phyloP scores from a whole-genome alignment of 2,113 vertebrate genomes.

The Elephas maximus region DNA sequence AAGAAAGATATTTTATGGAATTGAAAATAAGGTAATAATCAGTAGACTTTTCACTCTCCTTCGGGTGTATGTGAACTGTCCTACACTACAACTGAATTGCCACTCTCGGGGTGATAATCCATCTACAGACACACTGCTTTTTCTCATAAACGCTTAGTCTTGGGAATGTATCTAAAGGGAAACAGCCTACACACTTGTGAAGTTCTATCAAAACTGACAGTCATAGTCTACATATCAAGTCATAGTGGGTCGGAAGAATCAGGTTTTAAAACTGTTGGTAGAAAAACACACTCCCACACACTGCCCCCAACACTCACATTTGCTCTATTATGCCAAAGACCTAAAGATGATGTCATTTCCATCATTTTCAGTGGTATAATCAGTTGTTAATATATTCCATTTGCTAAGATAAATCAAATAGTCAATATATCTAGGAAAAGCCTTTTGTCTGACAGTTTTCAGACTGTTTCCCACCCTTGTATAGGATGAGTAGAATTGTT shows the following conservation, averaged over 20 bases:
- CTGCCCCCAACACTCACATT: background rate
- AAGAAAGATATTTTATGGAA: background rate
- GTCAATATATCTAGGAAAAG: background rate
- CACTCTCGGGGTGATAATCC: background rate
- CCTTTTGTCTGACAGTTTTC: background rate
- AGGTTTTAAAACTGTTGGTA: conserved; percentile 28
- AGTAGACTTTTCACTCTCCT: background rate
- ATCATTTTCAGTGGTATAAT: background rate
- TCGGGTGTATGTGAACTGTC: background rate
- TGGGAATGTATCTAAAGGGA: background rate
- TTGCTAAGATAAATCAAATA: conserved; percentile 3
- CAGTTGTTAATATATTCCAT: background rate
- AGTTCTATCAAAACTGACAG: background rate
- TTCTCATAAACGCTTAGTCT: background rate
- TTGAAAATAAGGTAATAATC: background rate
- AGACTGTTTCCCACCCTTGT: background rate
- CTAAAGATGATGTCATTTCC: background rate
- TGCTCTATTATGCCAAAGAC: background rate
- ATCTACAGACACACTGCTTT: background rate
- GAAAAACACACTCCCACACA: background rate
- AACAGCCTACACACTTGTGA: background rate
- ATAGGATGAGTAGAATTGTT: background rate
- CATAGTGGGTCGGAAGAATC: background rate
- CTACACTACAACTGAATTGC: background rate
- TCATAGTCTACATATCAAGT: background rate